Evolutionary conservation across 2,888 invertebrate species (phyloP), one percentile per base, ranked within the genome.

Genomic region (Ophion slaviceki): DNA sequence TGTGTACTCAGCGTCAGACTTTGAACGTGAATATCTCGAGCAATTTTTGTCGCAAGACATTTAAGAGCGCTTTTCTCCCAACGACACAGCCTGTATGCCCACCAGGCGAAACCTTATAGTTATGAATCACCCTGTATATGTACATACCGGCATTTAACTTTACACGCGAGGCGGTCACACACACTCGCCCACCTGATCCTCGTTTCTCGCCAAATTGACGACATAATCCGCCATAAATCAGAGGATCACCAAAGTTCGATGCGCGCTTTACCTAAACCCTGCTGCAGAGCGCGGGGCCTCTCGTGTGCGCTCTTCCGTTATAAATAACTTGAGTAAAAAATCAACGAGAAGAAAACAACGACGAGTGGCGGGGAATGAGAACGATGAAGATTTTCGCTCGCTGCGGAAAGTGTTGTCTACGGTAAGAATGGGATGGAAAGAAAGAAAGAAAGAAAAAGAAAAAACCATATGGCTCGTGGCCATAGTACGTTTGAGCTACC

Each of bases 141-240:
- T 53, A 17, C 14, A 7, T 24, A 57, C 59, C 66, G 20, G 71
- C 76, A 70, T 71, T 74, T 78, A 78, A 74, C 68, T 84, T 68
- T 74, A 86, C 82, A 79, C 80, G 67, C 83, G 79, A 84, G 79
- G 80, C 64, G 77, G 40, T 68, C 17, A 53, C 14, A 53, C 67
- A 81, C 76, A 88, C 64, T 32, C 36, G 86, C 89, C 89, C 93
- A 93, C 93, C 93, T 93, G 93, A 93, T 92, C 93, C 93, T 91
- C 89, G 91, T 88, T 89, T 89, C 80, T 83, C 68, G 90, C 88
- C 89, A 92, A 93, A 93, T 93, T 93, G 93, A 93, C 90, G 92
- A 89, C 90, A 91, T 93, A 93, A 93, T 94, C 93, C 92, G 88
- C 90, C 90, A 92, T 93, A 93, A 93, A 92, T 94, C 92, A 93